These are phyloP conservation scores for Corvus hawaiiensis DNA, from an alignment of 2,113 vertebrate species.

Conservation along the genomic window DNA sequence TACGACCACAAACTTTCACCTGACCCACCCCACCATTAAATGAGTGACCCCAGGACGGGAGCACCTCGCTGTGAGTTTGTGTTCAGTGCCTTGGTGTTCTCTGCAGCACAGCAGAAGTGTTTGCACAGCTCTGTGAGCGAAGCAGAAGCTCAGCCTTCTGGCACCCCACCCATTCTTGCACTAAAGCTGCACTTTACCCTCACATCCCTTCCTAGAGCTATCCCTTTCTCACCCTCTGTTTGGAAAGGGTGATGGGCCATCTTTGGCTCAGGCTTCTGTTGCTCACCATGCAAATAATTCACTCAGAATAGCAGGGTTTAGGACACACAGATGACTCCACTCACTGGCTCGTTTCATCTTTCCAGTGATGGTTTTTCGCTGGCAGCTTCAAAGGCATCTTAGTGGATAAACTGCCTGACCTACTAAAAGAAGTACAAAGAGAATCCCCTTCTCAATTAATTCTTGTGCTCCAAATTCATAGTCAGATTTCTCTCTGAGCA, in stretches of 20 bases:
- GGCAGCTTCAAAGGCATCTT: constrained; percentile 63
- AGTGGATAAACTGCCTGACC: constrained; percentile 58
- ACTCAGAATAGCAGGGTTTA: not conserved
- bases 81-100: not conserved
- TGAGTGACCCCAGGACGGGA: not conserved
- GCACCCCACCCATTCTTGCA: not conserved
- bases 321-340: not conserved
- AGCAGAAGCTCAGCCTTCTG: not conserved
- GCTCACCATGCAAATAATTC: not conserved
- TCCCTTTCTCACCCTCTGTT: not conserved
- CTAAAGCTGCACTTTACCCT: not conserved
- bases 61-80: not conserved
- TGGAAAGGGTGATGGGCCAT: not conserved
- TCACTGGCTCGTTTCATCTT: constrained; percentile 4
- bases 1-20: not conserved
- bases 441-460: constrained; percentile 64
- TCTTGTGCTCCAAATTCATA: constrained; percentile 48
- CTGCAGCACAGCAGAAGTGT: not conserved
- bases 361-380: not conserved
- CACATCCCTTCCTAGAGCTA: not conserved
- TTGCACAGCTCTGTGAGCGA: not conserved
- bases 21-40: not conserved
- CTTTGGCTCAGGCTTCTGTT: not conserved
- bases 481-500: constrained; percentile 53
- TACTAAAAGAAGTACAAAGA: constrained; percentile 61